These are phyloP conservation scores for Xiphophorus maculatus DNA, from an alignment of 2,113 vertebrate species.

Conservation along the genomic window DNA sequence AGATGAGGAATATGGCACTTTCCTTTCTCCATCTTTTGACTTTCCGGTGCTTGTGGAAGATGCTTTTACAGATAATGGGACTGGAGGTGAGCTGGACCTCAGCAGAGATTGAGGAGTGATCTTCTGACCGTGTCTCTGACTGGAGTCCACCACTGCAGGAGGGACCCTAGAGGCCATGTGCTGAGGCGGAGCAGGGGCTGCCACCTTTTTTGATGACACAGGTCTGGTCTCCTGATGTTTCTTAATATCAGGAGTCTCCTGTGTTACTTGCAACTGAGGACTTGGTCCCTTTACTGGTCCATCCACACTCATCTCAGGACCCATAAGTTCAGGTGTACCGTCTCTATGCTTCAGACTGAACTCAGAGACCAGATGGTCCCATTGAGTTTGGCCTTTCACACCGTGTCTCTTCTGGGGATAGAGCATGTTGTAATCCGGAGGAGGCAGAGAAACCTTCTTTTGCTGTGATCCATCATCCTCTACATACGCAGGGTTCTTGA, in stretches of 20 bases:
- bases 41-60: slow-evolving; percentile 19
- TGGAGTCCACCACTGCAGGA: slow-evolving; percentile 22
- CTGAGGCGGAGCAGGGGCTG: slow-evolving; percentile 62
- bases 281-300: slow-evolving; percentile 47
- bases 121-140: slow-evolving; percentile 27
- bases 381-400: slow-evolving; percentile 71
- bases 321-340: slow-evolving; percentile 8
- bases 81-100: slow-evolving; percentile 24
- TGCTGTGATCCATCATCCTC: slow-evolving; percentile 40
- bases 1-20: slow-evolving; percentile 28
- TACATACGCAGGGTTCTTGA: slow-evolving; percentile 41
- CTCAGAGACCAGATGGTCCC: slow-evolving; percentile 81
- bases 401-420: slow-evolving; percentile 79
- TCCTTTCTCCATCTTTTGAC: slow-evolving; percentile 21
- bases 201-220: slow-evolving; percentile 43
- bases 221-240: slow-evolving; percentile 32
- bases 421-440: slow-evolving; percentile 79
- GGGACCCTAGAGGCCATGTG: not conserved
- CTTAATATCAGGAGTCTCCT: slow-evolving; percentile 31
- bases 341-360: slow-evolving; percentile 73
- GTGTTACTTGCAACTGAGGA: slow-evolving; percentile 18
- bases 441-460: slow-evolving; percentile 60
- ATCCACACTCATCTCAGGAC: slow-evolving; percentile 79
- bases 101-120: slow-evolving; percentile 15
- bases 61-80: slow-evolving; percentile 6